Evolutionary conservation across 2,888 invertebrate genomes (phyloP).

Genomic region (Drymonia ruficornis): DNA sequence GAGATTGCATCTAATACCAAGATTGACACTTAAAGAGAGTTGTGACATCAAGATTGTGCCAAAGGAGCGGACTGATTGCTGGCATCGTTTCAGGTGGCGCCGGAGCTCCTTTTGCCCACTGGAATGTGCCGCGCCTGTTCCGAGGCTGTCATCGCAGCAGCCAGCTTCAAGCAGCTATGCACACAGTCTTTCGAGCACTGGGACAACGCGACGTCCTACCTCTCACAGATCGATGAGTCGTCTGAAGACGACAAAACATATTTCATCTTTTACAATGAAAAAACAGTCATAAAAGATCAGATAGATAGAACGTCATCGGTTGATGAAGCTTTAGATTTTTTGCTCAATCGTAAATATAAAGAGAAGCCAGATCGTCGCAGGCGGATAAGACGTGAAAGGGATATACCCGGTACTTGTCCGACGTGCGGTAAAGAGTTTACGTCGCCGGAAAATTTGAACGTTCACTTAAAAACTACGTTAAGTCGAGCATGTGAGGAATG

Average conservation of each 20-base stretch:
- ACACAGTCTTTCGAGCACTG: constrained; percentile 55
- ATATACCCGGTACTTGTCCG: constrained; percentile 42
- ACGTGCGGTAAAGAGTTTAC: constrained; percentile 59
- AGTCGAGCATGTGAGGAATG: constrained; percentile 59
- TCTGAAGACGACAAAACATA: constrained; percentile 47
- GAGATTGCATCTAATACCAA: constrained; percentile 7
- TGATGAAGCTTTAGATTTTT: constrained; percentile 38
- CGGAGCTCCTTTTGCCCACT: constrained; percentile 57
- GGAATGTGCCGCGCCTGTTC: constrained; percentile 63
- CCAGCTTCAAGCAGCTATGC: constrained; percentile 57
- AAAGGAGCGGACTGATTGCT: constrained; percentile 67
- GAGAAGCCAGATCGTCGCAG: constrained; percentile 15
- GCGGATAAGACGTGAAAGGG: constrained; percentile 11
- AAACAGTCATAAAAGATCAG: constrained; percentile 46
- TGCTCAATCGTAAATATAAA: constrained; percentile 39
- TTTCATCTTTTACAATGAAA: constrained; percentile 51
- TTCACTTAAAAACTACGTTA: constrained; percentile 56
- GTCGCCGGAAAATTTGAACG: constrained; percentile 47
- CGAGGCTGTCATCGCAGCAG: constrained; percentile 51
- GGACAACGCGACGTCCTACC: constrained; percentile 43
- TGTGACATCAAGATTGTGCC: constrained; percentile 1
- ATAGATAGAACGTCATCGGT: constrained; percentile 25
- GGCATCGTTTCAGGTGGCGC: constrained; percentile 75
- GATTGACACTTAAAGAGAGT: neutral
- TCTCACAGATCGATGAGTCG: constrained; percentile 41